Evolutionary conservation across 2,797 vertebrate genomes (phyloP).

Genomic region (Myiotriccus ornatus): DNA sequence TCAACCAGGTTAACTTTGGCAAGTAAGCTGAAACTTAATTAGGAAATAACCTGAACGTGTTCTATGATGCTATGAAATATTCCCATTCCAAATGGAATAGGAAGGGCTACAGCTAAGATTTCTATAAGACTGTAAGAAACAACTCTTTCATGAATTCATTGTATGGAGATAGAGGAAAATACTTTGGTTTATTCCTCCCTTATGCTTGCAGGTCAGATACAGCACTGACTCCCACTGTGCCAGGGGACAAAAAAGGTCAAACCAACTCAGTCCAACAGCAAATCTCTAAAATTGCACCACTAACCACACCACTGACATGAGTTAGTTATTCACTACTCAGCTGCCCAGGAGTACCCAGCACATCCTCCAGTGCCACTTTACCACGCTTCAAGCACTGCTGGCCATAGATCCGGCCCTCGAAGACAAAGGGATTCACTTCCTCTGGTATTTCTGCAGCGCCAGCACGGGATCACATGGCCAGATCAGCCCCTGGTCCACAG

Average conservation of each 20-base stretch:
- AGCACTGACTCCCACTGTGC: background rate
- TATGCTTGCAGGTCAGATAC: background rate
- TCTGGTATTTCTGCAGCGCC: background rate
- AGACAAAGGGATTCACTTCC: background rate
- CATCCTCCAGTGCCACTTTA: background rate
- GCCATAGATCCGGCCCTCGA: accelerated
- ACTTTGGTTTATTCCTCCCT: background rate
- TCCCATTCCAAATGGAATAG: background rate
- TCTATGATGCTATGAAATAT: background rate
- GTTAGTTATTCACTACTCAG: background rate
- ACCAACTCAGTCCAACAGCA: background rate
- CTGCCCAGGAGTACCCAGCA: background rate
- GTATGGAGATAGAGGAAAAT: background rate
- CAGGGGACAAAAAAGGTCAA: background rate
- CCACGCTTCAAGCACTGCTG: background rate
- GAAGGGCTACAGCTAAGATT: background rate
- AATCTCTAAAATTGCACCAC: background rate
- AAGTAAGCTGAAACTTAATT: background rate
- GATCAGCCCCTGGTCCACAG: background rate
- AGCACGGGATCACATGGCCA: conserved; percentile 28
- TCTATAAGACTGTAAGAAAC: background rate
- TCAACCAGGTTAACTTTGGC: background rate
- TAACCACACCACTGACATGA: background rate
- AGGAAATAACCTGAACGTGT: background rate
- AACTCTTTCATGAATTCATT: background rate